Base-by-base conservation (phyloP, 2,113 vertebrate species). In the Elephantulus edwardii region DNA sequence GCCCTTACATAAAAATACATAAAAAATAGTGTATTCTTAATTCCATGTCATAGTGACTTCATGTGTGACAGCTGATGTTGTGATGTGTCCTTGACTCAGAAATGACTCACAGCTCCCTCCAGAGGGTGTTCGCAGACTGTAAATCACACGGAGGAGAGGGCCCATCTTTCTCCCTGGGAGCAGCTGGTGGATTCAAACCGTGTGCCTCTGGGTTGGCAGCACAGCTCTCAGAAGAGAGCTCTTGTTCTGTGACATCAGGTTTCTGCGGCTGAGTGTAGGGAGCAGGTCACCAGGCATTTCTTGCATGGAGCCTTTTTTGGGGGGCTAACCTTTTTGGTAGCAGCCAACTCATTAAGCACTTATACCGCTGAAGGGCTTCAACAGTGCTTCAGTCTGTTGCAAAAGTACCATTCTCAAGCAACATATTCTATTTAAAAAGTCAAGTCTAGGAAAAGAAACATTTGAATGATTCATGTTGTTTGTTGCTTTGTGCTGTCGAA, bases 391-490 rank as follows among this genome's bases (percentile, higher is more conserved):
- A 38, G n/a, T 89, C 58, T 46, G 13, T 81, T 81, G 11, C 48
- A 81, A 78, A 83, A 50, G 28, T 54, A 50, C 81, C 46, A 85
- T 94, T 92, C 66, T 92, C 78, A 77, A 85, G 26, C 64, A 86
- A 78, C 74, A 83, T 60, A 88, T 46, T 64, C 35, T 74, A 64
- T 68, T 88, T 28, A 88, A 66, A 88, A 92, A 82, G 40, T 90
- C 52, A 83, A 22, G 30, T 52, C 54, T 90, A 54, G 42, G 38
- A 52, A 64, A n/a, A 75, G 26, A 72, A 84, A 68, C 26, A 79
- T 30, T 77, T 91, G 68, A 84, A 88, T 90, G 60, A 88, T 30
- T 91, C 20, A n/a, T n/a, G n/a, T n/a, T n/a, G n/a, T n/a, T n/a
- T n/a, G n/a, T n/a, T n/a, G n/a, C n/a, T n/a, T n/a, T n/a, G n/a